Evolutionary conservation across 2,113 vertebrate species (phyloP).

Genomic region (Microtus montanus): DNA sequence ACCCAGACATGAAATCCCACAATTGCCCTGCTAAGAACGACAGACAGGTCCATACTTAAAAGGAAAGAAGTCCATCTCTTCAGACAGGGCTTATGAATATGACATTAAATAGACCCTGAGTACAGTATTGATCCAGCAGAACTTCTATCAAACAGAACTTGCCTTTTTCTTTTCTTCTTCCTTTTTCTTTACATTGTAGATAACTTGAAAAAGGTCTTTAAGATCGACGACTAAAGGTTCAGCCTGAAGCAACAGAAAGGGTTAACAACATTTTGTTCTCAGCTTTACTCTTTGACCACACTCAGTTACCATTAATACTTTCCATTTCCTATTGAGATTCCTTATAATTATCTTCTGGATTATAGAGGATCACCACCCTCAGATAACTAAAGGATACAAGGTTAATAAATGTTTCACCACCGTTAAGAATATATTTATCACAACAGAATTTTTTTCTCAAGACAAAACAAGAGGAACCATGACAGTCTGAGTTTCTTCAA

Average conservation of each 20-base stretch:
- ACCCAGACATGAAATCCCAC: background rate
- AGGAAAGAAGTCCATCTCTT: background rate
- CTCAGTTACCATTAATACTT: background rate
- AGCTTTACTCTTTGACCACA: background rate
- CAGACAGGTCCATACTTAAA: background rate
- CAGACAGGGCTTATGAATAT: background rate
- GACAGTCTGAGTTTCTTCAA: background rate
- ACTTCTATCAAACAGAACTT: conserved; percentile 27
- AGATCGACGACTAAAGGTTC: conserved; percentile 96
- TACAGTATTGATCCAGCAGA: background rate
- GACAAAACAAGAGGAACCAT: background rate
- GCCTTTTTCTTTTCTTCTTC: conserved; percentile 92
- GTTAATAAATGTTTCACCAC: background rate
- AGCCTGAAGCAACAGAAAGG: conserved; percentile 85
- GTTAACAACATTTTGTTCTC: conserved; percentile 1
- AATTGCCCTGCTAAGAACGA: background rate
- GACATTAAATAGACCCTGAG: background rate
- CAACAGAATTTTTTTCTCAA: background rate
- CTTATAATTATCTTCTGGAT: background rate
- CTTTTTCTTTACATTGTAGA: conserved; percentile 95
- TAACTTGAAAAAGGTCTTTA: conserved; percentile 97
- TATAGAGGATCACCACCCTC: background rate
- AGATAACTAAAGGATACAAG: background rate
- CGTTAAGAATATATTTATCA: background rate
- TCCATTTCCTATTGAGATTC: background rate